Percentiles rank a stretch among this genome's conserved stretches.
Evolutionary conservation across 2,888 invertebrate genomes (phyloP).

Genomic region (Lasioglossum malachurum): DNA sequence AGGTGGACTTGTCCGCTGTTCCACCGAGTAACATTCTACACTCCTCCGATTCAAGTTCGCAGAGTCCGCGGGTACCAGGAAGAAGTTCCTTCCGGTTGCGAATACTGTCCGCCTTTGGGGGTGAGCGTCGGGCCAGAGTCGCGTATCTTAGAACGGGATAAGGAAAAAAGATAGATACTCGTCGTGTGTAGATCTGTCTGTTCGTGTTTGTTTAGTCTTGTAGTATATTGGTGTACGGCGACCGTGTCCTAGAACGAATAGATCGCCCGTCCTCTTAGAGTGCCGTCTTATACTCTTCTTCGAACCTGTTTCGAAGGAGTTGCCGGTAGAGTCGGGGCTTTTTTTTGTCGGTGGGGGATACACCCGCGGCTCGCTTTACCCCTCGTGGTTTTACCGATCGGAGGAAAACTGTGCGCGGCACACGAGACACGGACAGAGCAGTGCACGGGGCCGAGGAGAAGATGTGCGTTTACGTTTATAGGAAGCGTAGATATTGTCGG

Average conservation of each 20-base stretch:
- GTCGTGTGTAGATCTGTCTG: background rate
- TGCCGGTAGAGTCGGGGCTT: background rate
- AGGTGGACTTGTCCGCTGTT: constrained; percentile 1
- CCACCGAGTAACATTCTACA: background rate
- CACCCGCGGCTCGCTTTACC: background rate
- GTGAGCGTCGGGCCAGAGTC: background rate
- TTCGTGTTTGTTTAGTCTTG: background rate
- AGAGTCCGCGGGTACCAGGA: background rate
- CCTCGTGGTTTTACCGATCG: constrained; percentile 14
- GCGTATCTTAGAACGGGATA: background rate
- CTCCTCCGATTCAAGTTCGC: background rate
- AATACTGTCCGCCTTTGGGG: background rate
- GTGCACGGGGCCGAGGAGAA: background rate
- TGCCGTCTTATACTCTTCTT: background rate
- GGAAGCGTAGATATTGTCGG: constrained; percentile 52
- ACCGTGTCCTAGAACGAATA: background rate
- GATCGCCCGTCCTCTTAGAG: background rate
- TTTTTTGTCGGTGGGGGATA: background rate
- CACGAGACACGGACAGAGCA: background rate
- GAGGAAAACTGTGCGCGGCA: constrained; percentile 23
- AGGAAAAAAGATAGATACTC: background rate
- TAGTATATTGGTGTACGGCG: background rate
- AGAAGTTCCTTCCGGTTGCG: background rate
- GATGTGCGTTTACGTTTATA: constrained; percentile 43
- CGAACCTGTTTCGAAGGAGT: background rate